Conservation (phyloP, 2,797 vertebrate species). For the Mastacembelus armatus region DNA sequence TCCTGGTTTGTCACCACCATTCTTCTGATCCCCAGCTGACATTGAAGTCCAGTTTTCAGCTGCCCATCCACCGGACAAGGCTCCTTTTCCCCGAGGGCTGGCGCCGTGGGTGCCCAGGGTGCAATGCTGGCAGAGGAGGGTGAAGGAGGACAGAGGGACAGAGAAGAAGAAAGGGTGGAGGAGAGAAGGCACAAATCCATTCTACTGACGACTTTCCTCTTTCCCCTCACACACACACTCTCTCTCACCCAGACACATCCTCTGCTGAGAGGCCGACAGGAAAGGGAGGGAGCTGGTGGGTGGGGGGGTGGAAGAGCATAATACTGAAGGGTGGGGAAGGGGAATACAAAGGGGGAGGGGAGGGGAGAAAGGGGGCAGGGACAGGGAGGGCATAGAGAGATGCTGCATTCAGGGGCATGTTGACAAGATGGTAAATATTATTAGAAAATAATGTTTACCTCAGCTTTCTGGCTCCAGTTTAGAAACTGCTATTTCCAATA, state of each 20-base stretch:
- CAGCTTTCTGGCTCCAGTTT: background rate
- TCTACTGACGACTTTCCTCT: constrained; percentile 72
- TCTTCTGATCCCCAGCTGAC: constrained; percentile 79
- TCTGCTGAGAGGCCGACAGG: constrained; percentile 82
- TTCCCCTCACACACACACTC: constrained; percentile 48
- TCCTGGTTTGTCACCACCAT: constrained; percentile 76
- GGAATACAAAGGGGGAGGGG: constrained; percentile 12
- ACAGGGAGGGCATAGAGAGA: constrained; percentile 32
- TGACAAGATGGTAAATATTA: constrained; percentile 27
- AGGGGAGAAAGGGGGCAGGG: constrained; percentile 58
- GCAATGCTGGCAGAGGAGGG: constrained; percentile 39
- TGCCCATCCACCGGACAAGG: constrained; percentile 44
- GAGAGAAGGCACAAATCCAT: constrained; percentile 72
- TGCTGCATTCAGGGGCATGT: constrained; percentile 56
- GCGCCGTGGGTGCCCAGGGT: constrained; percentile 39
- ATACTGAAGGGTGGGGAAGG: constrained; percentile 19
- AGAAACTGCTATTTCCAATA: too few species aligned
- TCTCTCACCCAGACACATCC: constrained; percentile 81
- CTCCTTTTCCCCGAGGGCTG: constrained; percentile 65
- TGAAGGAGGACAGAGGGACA: constrained; percentile 32
- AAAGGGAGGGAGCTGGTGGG: constrained; percentile 70
- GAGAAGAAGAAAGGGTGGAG: constrained; percentile 52
- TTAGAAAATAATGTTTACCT: background rate
- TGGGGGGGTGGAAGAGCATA: constrained; percentile 18
- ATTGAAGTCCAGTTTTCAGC: constrained; percentile 79